Evolutionary conservation across 1,140 invertebrate species (phyloP).

Genomic region (Euschistus heros): DNA sequence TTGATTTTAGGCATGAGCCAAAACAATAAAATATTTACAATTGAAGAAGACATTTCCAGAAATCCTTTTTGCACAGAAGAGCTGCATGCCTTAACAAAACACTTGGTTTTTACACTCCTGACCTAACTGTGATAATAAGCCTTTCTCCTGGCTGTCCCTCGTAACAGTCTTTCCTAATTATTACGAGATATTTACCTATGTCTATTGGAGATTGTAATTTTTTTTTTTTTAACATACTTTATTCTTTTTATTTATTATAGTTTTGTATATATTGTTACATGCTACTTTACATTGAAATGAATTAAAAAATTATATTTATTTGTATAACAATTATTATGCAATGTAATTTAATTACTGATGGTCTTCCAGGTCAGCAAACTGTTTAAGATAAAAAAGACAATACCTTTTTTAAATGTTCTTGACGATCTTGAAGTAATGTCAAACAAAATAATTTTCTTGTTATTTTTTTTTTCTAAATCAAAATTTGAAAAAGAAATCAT

Average conservation of each 20-base stretch:
- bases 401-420: no score
- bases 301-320: no score
- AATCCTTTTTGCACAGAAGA: neutral
- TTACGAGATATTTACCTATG: neutral
- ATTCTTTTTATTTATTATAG: slow-evolving; percentile 7
- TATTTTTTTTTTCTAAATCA: no score
- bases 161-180: neutral
- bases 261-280: no score
- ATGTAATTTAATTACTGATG: no score
- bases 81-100: neutral
- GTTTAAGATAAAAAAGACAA: no score
- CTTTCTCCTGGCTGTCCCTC: neutral
- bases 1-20: neutral
- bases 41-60: neutral
- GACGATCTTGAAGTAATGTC: no score
- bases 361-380: no score
- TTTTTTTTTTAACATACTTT: neutral
- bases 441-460: no score
- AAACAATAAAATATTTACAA: neutral
- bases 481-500: no score
- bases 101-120: neutral
- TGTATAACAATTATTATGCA: no score
- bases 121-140: slow-evolving; percentile 4
- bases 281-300: no score
- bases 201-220: neutral